Evolutionary conservation across 2,888 invertebrate genomes (phyloP).

Genomic region (Andrena flavipes): DNA sequence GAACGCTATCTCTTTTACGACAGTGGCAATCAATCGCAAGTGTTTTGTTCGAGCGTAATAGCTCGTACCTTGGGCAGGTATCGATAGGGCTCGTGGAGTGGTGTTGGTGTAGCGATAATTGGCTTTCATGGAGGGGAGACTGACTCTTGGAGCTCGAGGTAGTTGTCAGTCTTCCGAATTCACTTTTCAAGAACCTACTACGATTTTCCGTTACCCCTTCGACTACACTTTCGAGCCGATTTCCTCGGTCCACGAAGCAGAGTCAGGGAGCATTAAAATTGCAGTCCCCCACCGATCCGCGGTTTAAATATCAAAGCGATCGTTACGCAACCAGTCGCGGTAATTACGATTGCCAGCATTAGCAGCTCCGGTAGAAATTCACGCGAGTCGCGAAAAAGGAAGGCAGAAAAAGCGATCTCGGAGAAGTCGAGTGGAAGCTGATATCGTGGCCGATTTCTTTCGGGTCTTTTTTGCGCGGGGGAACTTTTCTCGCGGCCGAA

Average conservation of each 20-base stretch:
- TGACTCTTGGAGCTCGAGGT: too few species aligned
- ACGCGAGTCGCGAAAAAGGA: not conserved
- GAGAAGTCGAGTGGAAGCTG: conserved; percentile 17
- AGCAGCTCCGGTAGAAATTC: not conserved
- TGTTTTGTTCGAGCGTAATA: not conserved
- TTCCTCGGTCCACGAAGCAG: not conserved
- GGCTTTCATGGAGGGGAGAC: conserved; percentile 9
- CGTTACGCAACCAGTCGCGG: conserved; percentile 12
- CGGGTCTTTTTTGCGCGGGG: too few species aligned
- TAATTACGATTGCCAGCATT: conserved; percentile 34
- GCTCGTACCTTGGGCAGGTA: too few species aligned
- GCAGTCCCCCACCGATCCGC: not conserved
- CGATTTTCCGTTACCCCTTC: too few species aligned
- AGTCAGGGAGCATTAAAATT: not conserved
- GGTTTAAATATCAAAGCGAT: conserved; percentile 23
- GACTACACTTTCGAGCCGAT: too few species aligned
- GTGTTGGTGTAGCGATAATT: conserved; percentile 9
- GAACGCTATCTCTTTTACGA: not conserved
- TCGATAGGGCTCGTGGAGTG: too few species aligned
- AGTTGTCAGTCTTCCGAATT: too few species aligned
- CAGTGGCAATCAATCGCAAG: not conserved
- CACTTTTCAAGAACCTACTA: too few species aligned
- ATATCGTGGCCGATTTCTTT: conserved; percentile 6
- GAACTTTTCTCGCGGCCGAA: too few species aligned
- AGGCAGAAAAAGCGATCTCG: conserved; percentile 2